These are phyloP conservation scores for Stenodema calcarata DNA, from an alignment of 2,888 invertebrate species.

Conservation along the genomic window DNA sequence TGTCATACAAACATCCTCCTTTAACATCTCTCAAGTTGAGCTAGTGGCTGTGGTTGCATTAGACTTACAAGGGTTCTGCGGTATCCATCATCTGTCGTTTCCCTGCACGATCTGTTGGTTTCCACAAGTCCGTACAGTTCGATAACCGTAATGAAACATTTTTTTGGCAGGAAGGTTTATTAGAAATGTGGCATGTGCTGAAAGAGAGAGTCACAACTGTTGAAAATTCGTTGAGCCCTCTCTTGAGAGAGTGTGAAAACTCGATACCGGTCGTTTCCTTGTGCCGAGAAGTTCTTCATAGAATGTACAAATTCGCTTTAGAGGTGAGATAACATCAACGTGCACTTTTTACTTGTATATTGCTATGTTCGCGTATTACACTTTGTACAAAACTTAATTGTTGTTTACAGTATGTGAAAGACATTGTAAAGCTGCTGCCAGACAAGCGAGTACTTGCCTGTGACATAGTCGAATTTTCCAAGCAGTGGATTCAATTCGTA, in stretches of 20 bases:
- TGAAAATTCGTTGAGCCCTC: slow-evolving; percentile 64
- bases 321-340: slow-evolving; percentile 68
- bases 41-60: too few species aligned
- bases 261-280: slow-evolving; percentile 68
- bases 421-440: slow-evolving; percentile 27
- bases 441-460: not conserved
- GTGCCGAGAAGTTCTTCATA: slow-evolving; percentile 79
- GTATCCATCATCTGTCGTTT: too few species aligned
- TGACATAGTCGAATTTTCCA: slow-evolving; percentile 66
- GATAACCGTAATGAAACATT: too few species aligned
- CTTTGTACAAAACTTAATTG: not conserved
- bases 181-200: slow-evolving; percentile 67
- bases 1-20: too few species aligned
- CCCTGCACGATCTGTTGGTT: too few species aligned
- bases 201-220: slow-evolving; percentile 61
- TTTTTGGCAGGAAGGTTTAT: slow-evolving; percentile 18
- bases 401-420: slow-evolving; percentile 14
- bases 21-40: too few species aligned
- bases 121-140: too few species aligned
- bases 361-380: too few species aligned
- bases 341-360: not conserved
- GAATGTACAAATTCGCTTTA: slow-evolving; percentile 88
- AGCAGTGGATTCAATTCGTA: slow-evolving; percentile 90
- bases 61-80: too few species aligned
- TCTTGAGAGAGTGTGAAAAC: slow-evolving; percentile 68